phyloP scores from a whole-genome alignment of 2,888 invertebrate species.

The Rhagonycha fulva region DNA sequence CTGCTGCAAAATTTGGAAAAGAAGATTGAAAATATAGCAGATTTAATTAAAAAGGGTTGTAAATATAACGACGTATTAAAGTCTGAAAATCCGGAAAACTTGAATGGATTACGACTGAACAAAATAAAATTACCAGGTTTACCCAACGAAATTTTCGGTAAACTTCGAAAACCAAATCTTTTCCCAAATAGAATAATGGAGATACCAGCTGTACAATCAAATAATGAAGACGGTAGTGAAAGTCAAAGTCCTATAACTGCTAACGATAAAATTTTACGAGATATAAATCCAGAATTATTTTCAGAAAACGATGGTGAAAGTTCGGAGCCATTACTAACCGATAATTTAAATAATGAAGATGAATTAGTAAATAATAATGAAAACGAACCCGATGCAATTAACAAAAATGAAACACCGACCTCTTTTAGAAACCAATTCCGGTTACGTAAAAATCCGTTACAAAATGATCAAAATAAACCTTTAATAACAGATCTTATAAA shows the following conservation, averaged over 20 bases:
- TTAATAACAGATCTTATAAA: not conserved
- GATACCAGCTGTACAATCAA: not conserved
- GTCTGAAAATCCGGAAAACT: not conserved
- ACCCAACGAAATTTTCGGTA: not conserved
- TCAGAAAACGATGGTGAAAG: not conserved
- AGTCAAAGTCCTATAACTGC: not conserved
- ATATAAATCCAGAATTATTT: not conserved
- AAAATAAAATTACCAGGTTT: not conserved
- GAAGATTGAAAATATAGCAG: conserved; percentile 21
- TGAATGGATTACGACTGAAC: not conserved
- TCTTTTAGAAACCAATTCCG: not conserved
- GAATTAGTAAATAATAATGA: not conserved
- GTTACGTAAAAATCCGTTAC: not conserved
- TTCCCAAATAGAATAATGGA: not conserved
- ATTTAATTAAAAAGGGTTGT: conserved; percentile 21
- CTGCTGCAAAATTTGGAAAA: conserved; percentile 15
- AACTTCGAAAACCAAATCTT: not conserved
- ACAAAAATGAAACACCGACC: not conserved
- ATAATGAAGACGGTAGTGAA: not conserved
- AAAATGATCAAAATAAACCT: not conserved
- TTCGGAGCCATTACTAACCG: not conserved
- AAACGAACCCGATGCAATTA: not conserved
- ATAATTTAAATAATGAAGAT: not conserved
- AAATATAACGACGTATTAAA: not conserved
- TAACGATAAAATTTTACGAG: not conserved